Evolutionary conservation across 1,140 invertebrate genomes (phyloP).

Genomic region (Trachymyrmex septentrionalis): DNA sequence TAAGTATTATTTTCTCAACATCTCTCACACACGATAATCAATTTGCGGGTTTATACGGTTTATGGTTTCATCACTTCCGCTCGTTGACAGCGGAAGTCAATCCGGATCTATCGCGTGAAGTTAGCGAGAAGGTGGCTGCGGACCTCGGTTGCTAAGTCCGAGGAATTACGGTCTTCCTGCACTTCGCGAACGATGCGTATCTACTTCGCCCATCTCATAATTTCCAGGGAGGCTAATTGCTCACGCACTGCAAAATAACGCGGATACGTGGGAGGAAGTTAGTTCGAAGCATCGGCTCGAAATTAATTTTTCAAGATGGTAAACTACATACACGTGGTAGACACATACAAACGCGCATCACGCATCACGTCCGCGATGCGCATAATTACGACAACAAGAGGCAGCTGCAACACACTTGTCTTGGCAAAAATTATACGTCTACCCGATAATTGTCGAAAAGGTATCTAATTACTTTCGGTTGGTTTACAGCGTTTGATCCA

Average conservation of each 20-base stretch:
- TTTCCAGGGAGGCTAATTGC: slow-evolving; percentile 71
- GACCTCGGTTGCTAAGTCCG: slow-evolving; percentile 73
- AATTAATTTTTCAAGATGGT: slow-evolving; percentile 59
- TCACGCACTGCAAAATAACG: slow-evolving; percentile 70
- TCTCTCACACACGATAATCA: background rate
- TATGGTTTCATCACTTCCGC: slow-evolving; percentile 46
- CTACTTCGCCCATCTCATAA: slow-evolving; percentile 68
- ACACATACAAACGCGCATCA: slow-evolving; percentile 13
- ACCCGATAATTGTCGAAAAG: slow-evolving; percentile 58
- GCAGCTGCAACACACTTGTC: slow-evolving; percentile 45
- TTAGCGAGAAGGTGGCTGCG: slow-evolving; percentile 66
- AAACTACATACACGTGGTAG: background rate
- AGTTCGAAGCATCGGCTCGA: slow-evolving; percentile 54
- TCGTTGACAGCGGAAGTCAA: slow-evolving; percentile 69
- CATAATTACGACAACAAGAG: slow-evolving; percentile 38
- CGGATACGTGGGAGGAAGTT: slow-evolving; percentile 43
- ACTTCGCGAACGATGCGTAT: slow-evolving; percentile 76
- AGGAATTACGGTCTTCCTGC: slow-evolving; percentile 76
- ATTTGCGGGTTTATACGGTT: slow-evolving; percentile 44
- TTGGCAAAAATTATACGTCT: slow-evolving; percentile 51
- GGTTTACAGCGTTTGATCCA: slow-evolving; percentile 24
- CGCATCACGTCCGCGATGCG: slow-evolving; percentile 41
- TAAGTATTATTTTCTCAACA: background rate
- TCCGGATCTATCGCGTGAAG: slow-evolving; percentile 71
- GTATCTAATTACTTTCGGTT: slow-evolving; percentile 54